Conservation (phyloP, 2,113 vertebrate genomes). For the Heterotis niloticus region DNA sequence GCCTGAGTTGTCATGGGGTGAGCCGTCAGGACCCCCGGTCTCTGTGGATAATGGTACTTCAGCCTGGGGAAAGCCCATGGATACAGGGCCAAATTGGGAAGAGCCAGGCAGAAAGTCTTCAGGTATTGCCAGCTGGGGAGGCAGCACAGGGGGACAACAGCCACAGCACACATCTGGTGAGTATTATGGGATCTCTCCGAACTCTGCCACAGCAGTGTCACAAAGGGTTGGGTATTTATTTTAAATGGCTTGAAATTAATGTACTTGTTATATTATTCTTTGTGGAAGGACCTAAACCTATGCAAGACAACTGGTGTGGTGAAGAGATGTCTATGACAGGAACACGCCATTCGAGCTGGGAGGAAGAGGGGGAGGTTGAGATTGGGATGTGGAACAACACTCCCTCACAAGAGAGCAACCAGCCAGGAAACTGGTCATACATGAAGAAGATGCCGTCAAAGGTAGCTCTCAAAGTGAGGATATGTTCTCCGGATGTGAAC, state of each 20-base stretch:
- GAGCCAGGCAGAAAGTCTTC: conserved; percentile 66
- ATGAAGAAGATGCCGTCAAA: conserved; percentile 86
- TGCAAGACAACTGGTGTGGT: conserved; percentile 89
- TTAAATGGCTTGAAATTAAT: background rate
- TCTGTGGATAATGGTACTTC: conserved; percentile 94
- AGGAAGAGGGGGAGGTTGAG: conserved; percentile 91
- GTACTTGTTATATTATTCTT: background rate
- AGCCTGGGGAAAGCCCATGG: conserved; percentile 93
- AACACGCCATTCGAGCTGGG: conserved; percentile 79
- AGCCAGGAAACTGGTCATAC: conserved; percentile 86
- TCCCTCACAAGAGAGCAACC: conserved; percentile 79
- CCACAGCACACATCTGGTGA: conserved; percentile 78
- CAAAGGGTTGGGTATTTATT: background rate
- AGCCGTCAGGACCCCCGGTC: conserved; percentile 74
- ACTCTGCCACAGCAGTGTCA: background rate
- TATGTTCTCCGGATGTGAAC: background rate
- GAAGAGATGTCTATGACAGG: conserved; percentile 75
- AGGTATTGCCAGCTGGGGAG: conserved; percentile 67
- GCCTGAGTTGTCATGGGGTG: conserved; percentile 74
- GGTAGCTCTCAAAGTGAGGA: conserved; percentile 56
- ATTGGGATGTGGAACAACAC: conserved; percentile 95
- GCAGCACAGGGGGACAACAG: conserved; percentile 67
- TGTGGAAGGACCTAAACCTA: conserved; percentile 80
- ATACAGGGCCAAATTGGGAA: conserved; percentile 76
- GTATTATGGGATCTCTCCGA: conserved; percentile 8